Evolutionary conservation across 2,888 invertebrate species (phyloP).

Genomic region (Ischnura elegans): DNA sequence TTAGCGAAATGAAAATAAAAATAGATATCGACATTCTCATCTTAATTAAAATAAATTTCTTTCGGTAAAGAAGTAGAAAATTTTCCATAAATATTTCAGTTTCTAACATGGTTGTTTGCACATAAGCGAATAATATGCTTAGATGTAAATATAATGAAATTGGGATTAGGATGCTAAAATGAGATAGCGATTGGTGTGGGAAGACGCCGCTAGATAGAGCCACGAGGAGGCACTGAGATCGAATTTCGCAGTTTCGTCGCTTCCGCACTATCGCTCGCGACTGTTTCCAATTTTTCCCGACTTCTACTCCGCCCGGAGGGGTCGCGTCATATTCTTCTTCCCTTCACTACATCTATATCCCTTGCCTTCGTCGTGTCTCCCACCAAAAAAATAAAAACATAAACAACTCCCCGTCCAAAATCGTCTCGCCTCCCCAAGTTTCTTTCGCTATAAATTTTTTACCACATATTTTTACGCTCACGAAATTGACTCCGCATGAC

Average conservation of each 20-base stretch:
- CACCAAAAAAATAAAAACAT: neutral
- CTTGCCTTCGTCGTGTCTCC: neutral
- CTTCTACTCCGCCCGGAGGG: neutral
- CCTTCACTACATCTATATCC: neutral
- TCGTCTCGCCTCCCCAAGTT: neutral
- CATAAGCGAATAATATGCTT: no score
- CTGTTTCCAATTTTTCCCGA: slow-evolving; percentile 5
- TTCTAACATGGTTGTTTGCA: no score
- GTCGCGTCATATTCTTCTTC: neutral
- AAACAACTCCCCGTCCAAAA: neutral
- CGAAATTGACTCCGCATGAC: slow-evolving; percentile 26
- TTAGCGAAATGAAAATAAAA: no score
- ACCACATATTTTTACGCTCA: neutral
- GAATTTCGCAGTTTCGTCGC: slow-evolving; percentile 63
- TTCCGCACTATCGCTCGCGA: slow-evolving; percentile 58
- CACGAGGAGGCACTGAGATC: slow-evolving; percentile 9
- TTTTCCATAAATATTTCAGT: no score
- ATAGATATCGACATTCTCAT: no score
- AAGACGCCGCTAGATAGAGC: no score
- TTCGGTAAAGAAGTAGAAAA: no score
- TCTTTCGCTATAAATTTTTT: neutral
- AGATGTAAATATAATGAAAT: neutral
- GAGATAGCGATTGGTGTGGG: neutral
- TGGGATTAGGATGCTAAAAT: neutral
- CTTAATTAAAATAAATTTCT: no score